phyloP scores from a whole-genome alignment of 2,888 invertebrate genomes.

The Anaspis maculata region DNA sequence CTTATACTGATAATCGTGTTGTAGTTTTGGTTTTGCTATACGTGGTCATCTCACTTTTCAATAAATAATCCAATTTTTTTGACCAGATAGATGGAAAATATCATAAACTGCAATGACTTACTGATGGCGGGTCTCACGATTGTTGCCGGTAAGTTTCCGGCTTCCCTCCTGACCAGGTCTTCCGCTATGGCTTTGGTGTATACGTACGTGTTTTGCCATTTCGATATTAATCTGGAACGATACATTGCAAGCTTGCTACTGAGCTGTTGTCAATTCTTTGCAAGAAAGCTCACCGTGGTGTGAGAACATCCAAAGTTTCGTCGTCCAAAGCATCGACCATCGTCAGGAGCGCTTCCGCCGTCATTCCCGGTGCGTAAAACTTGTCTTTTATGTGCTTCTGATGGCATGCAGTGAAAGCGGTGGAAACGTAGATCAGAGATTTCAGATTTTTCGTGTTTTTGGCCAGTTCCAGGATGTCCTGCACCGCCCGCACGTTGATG shows the following conservation, averaged over 20 bases:
- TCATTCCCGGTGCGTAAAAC: constrained; percentile 3
- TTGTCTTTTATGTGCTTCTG: not conserved
- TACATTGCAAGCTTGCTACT: not conserved
- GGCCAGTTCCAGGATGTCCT: not conserved
- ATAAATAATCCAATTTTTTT: too few relatives aligned
- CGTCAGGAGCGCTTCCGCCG: not conserved
- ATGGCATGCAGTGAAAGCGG: not conserved
- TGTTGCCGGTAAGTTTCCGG: constrained; percentile 50
- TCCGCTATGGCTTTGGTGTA: constrained; percentile 67
- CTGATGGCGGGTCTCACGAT: constrained; percentile 61
- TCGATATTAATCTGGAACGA: constrained; percentile 38
- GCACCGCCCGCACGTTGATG: not conserved
- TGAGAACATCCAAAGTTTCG: not conserved
- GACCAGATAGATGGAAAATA: too few relatives aligned
- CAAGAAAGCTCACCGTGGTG: constrained; percentile 10
- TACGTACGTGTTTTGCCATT: constrained; percentile 65
- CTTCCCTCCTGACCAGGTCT: constrained; percentile 47
- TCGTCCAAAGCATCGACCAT: constrained; percentile 1
- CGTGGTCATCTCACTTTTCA: too few relatives aligned
- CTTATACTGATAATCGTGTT: too few relatives aligned
- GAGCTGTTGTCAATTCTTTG: constrained; percentile 1
- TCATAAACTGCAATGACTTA: constrained; percentile 13
- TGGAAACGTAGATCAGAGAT: not conserved
- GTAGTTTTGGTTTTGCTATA: too few relatives aligned
- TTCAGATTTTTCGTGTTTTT: not conserved